Base-by-base conservation (phyloP, 37 sponge, comb jelly and placozoan genomes). In the Chondrilla cf. caribensis region DNA sequence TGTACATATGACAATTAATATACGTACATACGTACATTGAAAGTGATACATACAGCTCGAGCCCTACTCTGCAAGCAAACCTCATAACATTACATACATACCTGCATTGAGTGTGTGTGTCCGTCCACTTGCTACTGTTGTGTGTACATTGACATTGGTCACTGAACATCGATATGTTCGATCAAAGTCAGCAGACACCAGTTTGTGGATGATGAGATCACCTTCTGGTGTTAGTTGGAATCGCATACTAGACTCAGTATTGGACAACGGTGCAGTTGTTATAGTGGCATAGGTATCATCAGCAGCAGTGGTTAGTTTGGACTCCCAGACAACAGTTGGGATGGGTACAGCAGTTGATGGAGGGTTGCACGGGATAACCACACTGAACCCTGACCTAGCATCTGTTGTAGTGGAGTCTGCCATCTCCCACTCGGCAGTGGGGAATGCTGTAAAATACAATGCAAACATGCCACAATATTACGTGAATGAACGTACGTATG, bases 131-230 rank as follows among this genome's bases (percentile, higher is more conserved):
- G 24, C n/a, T 36, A 37, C 31, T 39, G 24, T 42, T 2, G 41
- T 40, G 44, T 73, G 44, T 1, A 25, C 40, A 3, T 42, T 2
- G 41, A 14, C 84, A 84, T 88, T 88, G 38, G 65, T 88, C n/a
- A 85, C 90, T 25, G 14, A 29, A 79, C 90, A 90, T 29, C 35
- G 42, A 43, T 90, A 90, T 1, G 0, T 28, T 36, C 33, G 43
- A 22, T 29, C 38, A 82, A 58, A 25, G 21, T 58, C 80, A 24
- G 7, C 58, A 29, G 68, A 59, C 32, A 41, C 54, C 31, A 84
- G 71, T 28, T 6, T 5, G 64, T 33, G 28, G 18, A 89, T 64
- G n/a, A 68, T 25, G 1, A 89, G 76, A 19, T 75, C 70, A 21
- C 82, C 43, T 19, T 22, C 18, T 73, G 76, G 76, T 73, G 36